phyloP scores from a whole-genome alignment of 2,797 vertebrate genomes.

The Cirrhinus mrigala region DNA sequence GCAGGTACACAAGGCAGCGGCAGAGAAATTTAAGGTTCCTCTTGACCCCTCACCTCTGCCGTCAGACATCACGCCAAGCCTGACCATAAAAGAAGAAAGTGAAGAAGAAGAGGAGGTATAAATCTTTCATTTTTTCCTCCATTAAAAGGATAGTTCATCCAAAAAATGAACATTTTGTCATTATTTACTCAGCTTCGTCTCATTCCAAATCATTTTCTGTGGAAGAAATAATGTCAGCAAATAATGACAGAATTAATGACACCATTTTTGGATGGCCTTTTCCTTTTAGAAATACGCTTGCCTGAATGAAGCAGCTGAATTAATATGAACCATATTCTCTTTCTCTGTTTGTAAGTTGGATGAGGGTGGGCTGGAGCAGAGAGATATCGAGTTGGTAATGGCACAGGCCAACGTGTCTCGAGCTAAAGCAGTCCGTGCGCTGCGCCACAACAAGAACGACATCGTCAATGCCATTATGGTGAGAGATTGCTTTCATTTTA shows the following conservation, averaged over 20 bases:
- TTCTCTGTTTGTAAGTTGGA: conserved; percentile 83
- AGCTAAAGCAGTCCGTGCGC: conserved; percentile 90
- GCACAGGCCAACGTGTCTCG: conserved; percentile 96
- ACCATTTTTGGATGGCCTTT: neutral
- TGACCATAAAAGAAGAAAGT: conserved; percentile 90
- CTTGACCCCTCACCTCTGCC: conserved; percentile 86
- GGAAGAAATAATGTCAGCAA: neutral
- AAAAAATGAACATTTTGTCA: neutral
- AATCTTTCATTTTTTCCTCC: neutral
- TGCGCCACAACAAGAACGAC: conserved; percentile 97
- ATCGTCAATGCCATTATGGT: conserved; percentile 99
- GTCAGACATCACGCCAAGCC: conserved; percentile 84
- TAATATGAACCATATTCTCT: neutral
- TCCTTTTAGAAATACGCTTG: neutral
- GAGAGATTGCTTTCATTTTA: conserved; percentile 64
- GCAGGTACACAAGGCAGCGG: conserved; percentile 96
- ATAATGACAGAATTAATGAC: neutral
- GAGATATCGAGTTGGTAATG: conserved; percentile 97
- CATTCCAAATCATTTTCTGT: neutral
- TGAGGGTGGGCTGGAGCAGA: conserved; percentile 89
- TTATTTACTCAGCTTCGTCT: neutral
- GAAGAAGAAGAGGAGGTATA: conserved; percentile 92
- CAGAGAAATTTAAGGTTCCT: conserved; percentile 98
- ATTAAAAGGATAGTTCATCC: neutral
- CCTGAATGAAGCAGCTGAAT: neutral